Evolutionary conservation across 1,140 invertebrate species (phyloP).

Genomic region (Magallana angulata): DNA sequence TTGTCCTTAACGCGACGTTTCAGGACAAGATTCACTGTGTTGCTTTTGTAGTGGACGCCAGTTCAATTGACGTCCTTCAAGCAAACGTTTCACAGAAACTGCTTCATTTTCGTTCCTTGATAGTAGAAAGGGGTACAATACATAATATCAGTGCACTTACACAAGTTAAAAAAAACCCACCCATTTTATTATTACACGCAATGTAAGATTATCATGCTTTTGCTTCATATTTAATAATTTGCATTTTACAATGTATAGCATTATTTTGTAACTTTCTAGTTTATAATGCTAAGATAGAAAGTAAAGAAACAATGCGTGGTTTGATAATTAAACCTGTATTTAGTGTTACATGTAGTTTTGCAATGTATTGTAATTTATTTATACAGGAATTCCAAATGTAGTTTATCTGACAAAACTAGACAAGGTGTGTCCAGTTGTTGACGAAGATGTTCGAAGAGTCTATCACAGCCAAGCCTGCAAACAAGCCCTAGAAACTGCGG

Average conservation of each 20-base stretch:
- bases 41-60: constrained; percentile 44
- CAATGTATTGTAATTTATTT: not conserved
- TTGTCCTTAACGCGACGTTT: not conserved
- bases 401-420: not conserved
- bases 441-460: not conserved
- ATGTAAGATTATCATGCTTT: too few species aligned
- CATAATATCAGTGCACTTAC: too few species aligned
- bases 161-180: too few species aligned
- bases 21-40: constrained; percentile 46
- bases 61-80: constrained; percentile 39
- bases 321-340: too few species aligned
- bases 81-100: not conserved
- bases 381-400: not conserved
- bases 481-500: constrained; percentile 36
- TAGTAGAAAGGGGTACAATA: not conserved
- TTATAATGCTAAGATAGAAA: too few species aligned
- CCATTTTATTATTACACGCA: too few species aligned
- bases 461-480: not conserved
- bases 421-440: not conserved
- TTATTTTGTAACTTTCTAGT: too few species aligned
- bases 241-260: too few species aligned
- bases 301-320: too few species aligned
- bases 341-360: too few species aligned
- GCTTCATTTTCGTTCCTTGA: not conserved
- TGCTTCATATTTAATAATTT: too few species aligned